Evolutionary conservation across 2,113 vertebrate species (phyloP).

Genomic region (Phrynosoma platyrhinos): DNA sequence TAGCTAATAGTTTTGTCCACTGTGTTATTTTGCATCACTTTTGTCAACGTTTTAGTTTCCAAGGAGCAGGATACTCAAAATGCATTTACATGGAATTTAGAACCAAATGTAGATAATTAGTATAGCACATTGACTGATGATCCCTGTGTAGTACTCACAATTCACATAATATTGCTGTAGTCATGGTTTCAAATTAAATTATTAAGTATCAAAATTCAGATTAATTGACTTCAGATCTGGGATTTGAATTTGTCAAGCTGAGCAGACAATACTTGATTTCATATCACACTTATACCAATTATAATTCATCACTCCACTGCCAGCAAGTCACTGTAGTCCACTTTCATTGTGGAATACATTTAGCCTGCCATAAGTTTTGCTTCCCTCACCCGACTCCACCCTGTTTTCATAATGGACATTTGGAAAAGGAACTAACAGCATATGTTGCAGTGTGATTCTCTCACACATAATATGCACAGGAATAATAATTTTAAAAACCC

Average conservation of each 20-base stretch:
- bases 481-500: slow-evolving; percentile 31
- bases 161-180: not conserved
- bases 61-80: not conserved
- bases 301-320: slow-evolving; percentile 16
- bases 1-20: not conserved
- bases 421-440: slow-evolving; percentile 35
- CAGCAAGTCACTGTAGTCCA: slow-evolving; percentile 24
- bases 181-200: slow-evolving; percentile 2
- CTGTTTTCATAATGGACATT: slow-evolving; percentile 14
- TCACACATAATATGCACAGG: not conserved
- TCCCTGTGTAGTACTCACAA: slow-evolving; percentile 19
- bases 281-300: slow-evolving; percentile 19
- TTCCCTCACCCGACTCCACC: no score
- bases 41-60: not conserved
- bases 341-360: slow-evolving; percentile 21
- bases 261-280: not conserved
- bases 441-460: slow-evolving; percentile 38
- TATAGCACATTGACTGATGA: fast-evolving
- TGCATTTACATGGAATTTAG: not conserved
- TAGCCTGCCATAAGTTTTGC: not conserved
- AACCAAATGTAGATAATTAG: not conserved
- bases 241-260: slow-evolving; percentile 36
- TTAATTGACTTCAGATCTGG: slow-evolving; percentile 25
- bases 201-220: slow-evolving; percentile 11
- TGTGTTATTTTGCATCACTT: not conserved